Percentiles rank a stretch among this genome's conserved stretches.
Conservation (phyloP, 2,113 vertebrate genomes). For the Bos taurus region ARS-UCD2.0 NC_037355.1:25352501-25353000, state of each 20-base stretch:
- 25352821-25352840: not conserved
- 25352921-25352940: not conserved
- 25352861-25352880: not conserved
- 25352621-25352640: not conserved
- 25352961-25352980: not conserved
- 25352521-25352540: not conserved
- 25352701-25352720: not conserved
- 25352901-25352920: not conserved
- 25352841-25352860: not conserved
- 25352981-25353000: not conserved
- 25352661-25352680: not conserved
- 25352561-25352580: not conserved
- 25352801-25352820: not conserved
- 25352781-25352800: not conserved
- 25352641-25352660: not conserved
- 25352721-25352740: not conserved
- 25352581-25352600: not conserved
- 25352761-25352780: not conserved
- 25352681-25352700: not conserved
- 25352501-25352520: not conserved
- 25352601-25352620: not conserved
- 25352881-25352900: not conserved
- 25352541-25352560: not conserved
- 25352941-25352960: not conserved
- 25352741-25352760: not conserved